These are phyloP conservation scores for Eulithis prunata DNA, from an alignment of 2,888 invertebrate species.

Conservation along the genomic window DNA sequence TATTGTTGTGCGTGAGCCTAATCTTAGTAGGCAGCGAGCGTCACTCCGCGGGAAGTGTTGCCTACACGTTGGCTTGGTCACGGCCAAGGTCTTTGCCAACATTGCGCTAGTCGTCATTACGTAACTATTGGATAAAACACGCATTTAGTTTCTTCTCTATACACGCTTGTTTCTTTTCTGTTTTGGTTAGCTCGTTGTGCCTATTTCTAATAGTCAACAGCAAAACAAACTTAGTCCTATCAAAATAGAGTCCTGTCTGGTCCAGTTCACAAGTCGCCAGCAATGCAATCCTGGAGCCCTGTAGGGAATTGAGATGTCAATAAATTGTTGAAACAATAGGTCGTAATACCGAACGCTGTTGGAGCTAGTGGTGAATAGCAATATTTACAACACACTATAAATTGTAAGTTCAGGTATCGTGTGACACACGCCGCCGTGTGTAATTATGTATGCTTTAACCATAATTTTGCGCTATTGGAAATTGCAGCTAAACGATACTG, in stretches of 20 bases:
- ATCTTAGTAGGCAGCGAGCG: slow-evolving; percentile 53
- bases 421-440: slow-evolving; percentile 11
- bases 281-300: slow-evolving; percentile 16
- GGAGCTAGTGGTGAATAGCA: slow-evolving; percentile 31
- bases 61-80: slow-evolving; percentile 70
- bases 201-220: no score
- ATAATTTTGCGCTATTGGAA: slow-evolving; percentile 5
- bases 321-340: slow-evolving; percentile 51
- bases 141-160: slow-evolving; percentile 50
- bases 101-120: slow-evolving; percentile 66
- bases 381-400: slow-evolving; percentile 44
- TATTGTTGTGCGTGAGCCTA: slow-evolving; percentile 60
- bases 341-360: slow-evolving; percentile 47
- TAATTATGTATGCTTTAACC: slow-evolving; percentile 18
- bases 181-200: neutral
- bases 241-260: neutral
- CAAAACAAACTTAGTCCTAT: neutral
- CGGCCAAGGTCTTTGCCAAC: slow-evolving; percentile 78
- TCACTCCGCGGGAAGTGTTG: slow-evolving; percentile 70
- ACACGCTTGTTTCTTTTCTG: slow-evolving; percentile 16
- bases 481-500: neutral
- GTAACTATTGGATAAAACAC: slow-evolving; percentile 65
- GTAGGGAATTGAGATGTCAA: slow-evolving; percentile 40
- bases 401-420: slow-evolving; percentile 30
- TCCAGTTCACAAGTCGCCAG: neutral